Conservation (phyloP, 2,113 vertebrate genomes). For the Microtus richardsoni region DNA sequence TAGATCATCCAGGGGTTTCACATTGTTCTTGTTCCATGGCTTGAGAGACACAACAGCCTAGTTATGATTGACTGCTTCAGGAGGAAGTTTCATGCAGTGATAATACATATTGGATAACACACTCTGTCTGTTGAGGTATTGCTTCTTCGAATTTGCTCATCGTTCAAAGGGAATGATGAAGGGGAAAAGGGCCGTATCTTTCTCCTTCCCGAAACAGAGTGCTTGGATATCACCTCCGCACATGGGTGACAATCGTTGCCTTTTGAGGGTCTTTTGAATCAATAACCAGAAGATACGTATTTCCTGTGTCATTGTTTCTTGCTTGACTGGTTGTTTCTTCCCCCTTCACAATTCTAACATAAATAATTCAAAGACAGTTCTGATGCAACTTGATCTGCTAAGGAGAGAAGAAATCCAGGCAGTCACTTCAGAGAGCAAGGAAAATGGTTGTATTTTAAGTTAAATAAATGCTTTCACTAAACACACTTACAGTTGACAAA, state of each 20-base stretch:
- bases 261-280: slow-evolving; percentile 73
- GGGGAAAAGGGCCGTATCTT: slow-evolving; percentile 43
- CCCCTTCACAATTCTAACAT: slow-evolving; percentile 80
- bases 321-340: slow-evolving; percentile 73
- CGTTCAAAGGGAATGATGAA: background rate
- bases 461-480: slow-evolving; percentile 90
- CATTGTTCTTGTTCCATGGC: background rate
- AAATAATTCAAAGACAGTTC: slow-evolving; percentile 78
- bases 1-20: background rate
- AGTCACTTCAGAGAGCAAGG: slow-evolving; percentile 84
- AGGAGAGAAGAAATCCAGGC: slow-evolving; percentile 83
- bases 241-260: slow-evolving; percentile 31
- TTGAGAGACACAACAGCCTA: background rate
- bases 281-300: background rate
- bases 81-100: slow-evolving; percentile 9
- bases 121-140: slow-evolving; percentile 10
- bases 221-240: slow-evolving; percentile 51
- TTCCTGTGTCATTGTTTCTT: slow-evolving; percentile 68
- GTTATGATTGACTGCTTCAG: background rate
- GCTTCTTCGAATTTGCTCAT: background rate
- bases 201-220: slow-evolving; percentile 32
- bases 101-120: background rate
- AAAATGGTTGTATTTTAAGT: slow-evolving; percentile 83
- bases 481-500: slow-evolving; percentile 89
- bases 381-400: slow-evolving; percentile 79